A percentile compares a stretch with the other conserved stretches of the same genome.
Evolutionary conservation across 2,113 vertebrate genomes (phyloP).

Genomic region (Oreochromis tanganicae): DNA sequence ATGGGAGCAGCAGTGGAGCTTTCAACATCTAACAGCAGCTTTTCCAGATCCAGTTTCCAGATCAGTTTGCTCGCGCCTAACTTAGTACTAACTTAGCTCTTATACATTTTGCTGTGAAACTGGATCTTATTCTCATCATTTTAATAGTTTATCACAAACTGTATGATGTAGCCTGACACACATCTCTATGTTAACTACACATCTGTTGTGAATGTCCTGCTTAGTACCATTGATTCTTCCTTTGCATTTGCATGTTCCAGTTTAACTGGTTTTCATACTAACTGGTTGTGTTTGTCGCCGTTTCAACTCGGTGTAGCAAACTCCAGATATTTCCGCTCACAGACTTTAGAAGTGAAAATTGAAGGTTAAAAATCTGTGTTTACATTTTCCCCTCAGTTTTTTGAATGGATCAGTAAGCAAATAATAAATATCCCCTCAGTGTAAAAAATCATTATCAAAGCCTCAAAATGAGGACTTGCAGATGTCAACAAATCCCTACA

Average conservation of each 20-base stretch:
- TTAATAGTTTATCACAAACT: neutral
- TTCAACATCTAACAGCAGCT: neutral
- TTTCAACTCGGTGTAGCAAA: neutral
- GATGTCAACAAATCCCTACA: neutral
- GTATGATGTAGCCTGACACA: neutral
- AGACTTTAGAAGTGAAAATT: neutral
- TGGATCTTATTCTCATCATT: rapidly evolving
- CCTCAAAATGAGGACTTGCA: neutral
- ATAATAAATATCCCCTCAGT: neutral
- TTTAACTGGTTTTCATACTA: neutral
- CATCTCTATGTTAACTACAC: neutral
- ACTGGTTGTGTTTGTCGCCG: neutral
- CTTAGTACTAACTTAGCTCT: neutral
- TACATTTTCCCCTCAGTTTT: neutral
- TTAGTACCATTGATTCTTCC: neutral
- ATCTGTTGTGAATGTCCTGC: neutral
- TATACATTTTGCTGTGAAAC: neutral
- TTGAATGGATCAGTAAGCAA: rapidly evolving
- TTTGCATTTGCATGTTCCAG: neutral
- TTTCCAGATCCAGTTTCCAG: neutral
- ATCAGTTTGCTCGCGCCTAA: neutral
- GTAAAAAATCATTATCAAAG: neutral
- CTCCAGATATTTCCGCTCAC: neutral
- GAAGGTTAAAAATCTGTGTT: neutral
- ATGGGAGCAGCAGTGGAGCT: neutral